These are phyloP conservation scores for Eubucco bourcierii DNA, from an alignment of 2,113 vertebrate genomes.

Conservation along the genomic window DNA sequence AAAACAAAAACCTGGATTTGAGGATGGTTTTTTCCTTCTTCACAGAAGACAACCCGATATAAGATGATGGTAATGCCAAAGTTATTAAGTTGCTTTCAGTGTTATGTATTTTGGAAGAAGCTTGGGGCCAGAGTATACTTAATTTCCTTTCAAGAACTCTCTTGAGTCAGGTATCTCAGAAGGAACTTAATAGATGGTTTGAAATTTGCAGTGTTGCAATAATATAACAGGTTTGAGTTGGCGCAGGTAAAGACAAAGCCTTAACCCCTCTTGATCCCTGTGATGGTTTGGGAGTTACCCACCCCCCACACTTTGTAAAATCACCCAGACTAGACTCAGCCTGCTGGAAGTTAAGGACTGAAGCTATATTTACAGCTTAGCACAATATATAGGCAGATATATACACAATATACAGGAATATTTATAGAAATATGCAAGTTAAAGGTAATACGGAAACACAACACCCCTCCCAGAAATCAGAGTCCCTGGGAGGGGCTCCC, in stretches of 20 bases:
- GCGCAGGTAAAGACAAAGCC: not conserved
- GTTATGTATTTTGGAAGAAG: not conserved
- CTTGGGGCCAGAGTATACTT: not conserved
- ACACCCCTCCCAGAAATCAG: no score
- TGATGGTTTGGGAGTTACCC: no score
- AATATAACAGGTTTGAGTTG: not conserved
- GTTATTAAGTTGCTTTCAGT: not conserved
- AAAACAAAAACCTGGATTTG: not conserved
- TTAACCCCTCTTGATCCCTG: not conserved
- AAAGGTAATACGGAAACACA: no score
- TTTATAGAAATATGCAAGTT: no score
- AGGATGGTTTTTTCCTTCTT: accelerated
- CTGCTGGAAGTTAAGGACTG: no score
- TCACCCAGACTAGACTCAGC: no score
- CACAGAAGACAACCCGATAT: not conserved
- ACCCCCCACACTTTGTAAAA: no score
- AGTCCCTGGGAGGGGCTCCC: no score
- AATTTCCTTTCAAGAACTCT: not conserved
- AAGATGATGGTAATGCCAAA: not conserved
- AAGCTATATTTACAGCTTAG: no score
- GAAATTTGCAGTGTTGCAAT: not conserved
- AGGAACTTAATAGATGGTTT: not conserved
- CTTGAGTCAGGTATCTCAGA: not conserved
- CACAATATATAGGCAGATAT: no score
- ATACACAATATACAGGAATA: no score